Conservation (phyloP, 2,797 vertebrate species). For the Chromis chromis region DNA sequence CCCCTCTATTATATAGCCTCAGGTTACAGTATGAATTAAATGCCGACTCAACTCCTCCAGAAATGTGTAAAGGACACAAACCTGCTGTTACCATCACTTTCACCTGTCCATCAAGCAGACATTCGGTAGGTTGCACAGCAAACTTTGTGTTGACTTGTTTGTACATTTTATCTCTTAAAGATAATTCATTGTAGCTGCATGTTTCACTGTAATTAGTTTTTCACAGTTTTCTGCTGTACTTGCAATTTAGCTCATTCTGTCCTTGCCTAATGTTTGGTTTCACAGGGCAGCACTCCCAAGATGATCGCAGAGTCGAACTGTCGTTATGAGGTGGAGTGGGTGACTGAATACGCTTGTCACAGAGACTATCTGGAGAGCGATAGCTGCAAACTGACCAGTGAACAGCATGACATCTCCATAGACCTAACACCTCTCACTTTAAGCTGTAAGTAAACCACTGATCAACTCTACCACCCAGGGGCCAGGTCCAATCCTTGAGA, state of each 20-base stretch:
- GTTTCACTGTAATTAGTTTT: too few species aligned
- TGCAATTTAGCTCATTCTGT: background rate
- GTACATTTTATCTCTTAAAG: too few species aligned
- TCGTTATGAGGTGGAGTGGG: conserved; percentile 94
- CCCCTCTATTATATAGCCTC: conserved; percentile 79
- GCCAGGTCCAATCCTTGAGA: too few species aligned
- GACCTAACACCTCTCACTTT: conserved; percentile 88
- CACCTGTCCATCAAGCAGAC: conserved; percentile 91
- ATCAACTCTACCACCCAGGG: background rate
- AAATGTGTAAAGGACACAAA: conserved; percentile 86
- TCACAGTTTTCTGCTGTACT: too few species aligned
- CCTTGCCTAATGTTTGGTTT: background rate
- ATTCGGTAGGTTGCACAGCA: conserved; percentile 79
- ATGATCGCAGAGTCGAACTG: conserved; percentile 91
- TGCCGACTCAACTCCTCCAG: conserved; percentile 51
- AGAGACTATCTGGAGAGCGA: conserved; percentile 93
- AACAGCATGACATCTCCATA: conserved; percentile 90
- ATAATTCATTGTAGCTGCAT: too few species aligned
- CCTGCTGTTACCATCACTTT: conserved; percentile 93
- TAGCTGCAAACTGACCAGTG: conserved; percentile 85
- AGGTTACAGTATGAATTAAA: conserved; percentile 85
- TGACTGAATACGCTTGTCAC: conserved; percentile 97
- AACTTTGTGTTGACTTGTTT: background rate
- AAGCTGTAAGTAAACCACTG: conserved; percentile 32
- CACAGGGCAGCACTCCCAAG: conserved; percentile 89